Evolutionary conservation across 2,888 invertebrate genomes (phyloP).

Genomic region (Neria commutata): DNA sequence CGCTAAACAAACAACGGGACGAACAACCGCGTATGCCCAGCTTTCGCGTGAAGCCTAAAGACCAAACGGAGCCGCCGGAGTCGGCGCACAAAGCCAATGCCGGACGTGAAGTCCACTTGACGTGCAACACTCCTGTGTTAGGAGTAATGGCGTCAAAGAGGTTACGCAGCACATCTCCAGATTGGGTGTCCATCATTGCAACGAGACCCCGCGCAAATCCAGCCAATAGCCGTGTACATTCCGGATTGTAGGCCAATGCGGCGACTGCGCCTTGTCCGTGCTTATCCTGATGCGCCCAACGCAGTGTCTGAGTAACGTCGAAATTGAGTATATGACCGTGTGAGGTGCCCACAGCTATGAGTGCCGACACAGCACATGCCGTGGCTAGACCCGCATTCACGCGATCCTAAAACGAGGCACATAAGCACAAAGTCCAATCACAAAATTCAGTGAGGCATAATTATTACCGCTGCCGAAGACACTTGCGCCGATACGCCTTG

Average conservation of each 20-base stretch:
- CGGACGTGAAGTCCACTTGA: constrained; percentile 70
- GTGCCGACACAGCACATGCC: constrained; percentile 78
- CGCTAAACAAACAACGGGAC: constrained; percentile 94
- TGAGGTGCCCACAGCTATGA: constrained; percentile 91
- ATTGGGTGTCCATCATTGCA: constrained; percentile 85
- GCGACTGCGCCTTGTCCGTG: constrained; percentile 79
- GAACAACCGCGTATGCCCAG: constrained; percentile 88
- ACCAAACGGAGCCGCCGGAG: constrained; percentile 95
- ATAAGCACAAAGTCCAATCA: background rate
- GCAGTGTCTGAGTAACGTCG: constrained; percentile 83
- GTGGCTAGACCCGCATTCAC: constrained; percentile 90
- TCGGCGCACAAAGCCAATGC: constrained; percentile 84
- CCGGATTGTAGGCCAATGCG: constrained; percentile 84
- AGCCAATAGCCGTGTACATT: constrained; percentile 82
- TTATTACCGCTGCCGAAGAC: constrained; percentile 77
- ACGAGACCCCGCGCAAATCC: constrained; percentile 82
- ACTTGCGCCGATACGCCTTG: constrained; percentile 91
- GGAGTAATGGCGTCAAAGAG: constrained; percentile 83
- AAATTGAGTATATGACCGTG: constrained; percentile 90
- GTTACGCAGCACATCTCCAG: constrained; percentile 77
- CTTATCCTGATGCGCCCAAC: constrained; percentile 79
- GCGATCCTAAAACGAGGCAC: constrained; percentile 76
- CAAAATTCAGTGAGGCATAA: background rate
- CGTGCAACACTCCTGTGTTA: constrained; percentile 80
- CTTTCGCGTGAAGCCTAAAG: constrained; percentile 85